These are phyloP conservation scores for Brachionus sp. DNA, from an alignment of 1,140 invertebrate species.

Conservation along the genomic window DNA sequence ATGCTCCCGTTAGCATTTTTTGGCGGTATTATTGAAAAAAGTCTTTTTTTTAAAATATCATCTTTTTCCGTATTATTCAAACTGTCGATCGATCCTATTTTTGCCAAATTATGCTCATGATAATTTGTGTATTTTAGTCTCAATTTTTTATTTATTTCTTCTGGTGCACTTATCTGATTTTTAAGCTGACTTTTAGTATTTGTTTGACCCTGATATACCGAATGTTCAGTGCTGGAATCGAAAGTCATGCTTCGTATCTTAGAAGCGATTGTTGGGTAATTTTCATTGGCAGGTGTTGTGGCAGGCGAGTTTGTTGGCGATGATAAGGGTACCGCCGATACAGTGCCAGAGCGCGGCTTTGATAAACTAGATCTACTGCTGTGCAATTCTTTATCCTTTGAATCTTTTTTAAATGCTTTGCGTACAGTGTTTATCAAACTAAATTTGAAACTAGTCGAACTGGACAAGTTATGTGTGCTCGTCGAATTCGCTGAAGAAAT, in stretches of 20 bases:
- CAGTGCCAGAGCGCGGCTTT: not conserved
- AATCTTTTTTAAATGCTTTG: constrained; percentile 42
- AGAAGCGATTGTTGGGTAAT: not conserved
- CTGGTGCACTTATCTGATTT: not conserved
- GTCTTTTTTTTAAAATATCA: not conserved
- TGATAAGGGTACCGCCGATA: not conserved
- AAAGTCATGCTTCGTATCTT: not conserved
- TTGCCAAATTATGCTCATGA: not conserved
- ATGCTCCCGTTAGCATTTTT: not conserved
- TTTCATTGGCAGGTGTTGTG: not conserved
- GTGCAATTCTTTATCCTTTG: constrained; percentile 23
- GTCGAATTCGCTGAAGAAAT: not conserved
- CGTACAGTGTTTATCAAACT: constrained; percentile 13
- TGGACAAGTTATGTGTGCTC: constrained; percentile 13
- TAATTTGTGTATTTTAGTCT: not conserved
- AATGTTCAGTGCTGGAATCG: not conserved
- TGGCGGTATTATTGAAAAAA: not conserved
- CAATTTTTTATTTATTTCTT: not conserved
- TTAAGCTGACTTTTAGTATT: not conserved
- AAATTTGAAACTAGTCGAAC: constrained; percentile 42
- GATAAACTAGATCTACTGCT: not conserved
- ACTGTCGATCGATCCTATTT: constrained; percentile 8
- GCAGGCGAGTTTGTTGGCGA: not conserved
- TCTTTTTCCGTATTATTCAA: not conserved
- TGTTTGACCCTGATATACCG: not conserved